These are phyloP conservation scores for Sarcophaga peregrina DNA, from an alignment of 1,140 invertebrate genomes.

Conservation along the genomic window DNA sequence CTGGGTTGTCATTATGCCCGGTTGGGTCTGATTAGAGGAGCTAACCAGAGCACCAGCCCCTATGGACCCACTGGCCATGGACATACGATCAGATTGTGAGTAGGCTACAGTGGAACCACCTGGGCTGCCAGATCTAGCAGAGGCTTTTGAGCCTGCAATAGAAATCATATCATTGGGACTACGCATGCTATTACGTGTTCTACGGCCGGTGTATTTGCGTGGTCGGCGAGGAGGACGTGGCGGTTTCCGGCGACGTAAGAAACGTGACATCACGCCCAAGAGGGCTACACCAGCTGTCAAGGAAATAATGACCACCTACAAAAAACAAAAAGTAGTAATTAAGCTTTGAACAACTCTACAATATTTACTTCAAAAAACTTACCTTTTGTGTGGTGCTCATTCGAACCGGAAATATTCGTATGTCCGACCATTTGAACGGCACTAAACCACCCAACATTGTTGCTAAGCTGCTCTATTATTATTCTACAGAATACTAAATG, in stretches of 20 bases:
- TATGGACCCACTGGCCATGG: slow-evolving; percentile 73
- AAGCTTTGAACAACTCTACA: neutral
- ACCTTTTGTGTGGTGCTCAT: slow-evolving; percentile 48
- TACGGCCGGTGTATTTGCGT: slow-evolving; percentile 69
- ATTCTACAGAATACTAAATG: neutral
- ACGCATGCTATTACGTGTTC: slow-evolving; percentile 71
- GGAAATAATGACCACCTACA: slow-evolving; percentile 68
- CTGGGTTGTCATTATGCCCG: slow-evolving; percentile 65
- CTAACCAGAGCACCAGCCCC: slow-evolving; percentile 57
- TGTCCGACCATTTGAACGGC: slow-evolving; percentile 43
- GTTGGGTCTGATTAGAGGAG: slow-evolving; percentile 43
- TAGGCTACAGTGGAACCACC: slow-evolving; percentile 68
- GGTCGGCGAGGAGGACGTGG: slow-evolving; percentile 68
- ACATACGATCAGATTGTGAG: slow-evolving; percentile 69
- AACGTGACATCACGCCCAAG: slow-evolving; percentile 72
- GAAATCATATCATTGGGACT: slow-evolving; percentile 74
- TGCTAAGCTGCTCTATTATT: neutral
- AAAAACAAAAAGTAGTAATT: neutral
- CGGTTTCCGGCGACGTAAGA: slow-evolving; percentile 71
- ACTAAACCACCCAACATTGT: slow-evolving; percentile 43
- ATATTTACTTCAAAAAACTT: neutral
- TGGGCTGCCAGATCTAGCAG: slow-evolving; percentile 68
- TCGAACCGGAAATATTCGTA: slow-evolving; percentile 44
- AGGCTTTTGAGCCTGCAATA: slow-evolving; percentile 69
- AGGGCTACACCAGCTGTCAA: slow-evolving; percentile 70